Conservation (phyloP, 1,140 invertebrate genomes). For the Lineus longissimus region DNA sequence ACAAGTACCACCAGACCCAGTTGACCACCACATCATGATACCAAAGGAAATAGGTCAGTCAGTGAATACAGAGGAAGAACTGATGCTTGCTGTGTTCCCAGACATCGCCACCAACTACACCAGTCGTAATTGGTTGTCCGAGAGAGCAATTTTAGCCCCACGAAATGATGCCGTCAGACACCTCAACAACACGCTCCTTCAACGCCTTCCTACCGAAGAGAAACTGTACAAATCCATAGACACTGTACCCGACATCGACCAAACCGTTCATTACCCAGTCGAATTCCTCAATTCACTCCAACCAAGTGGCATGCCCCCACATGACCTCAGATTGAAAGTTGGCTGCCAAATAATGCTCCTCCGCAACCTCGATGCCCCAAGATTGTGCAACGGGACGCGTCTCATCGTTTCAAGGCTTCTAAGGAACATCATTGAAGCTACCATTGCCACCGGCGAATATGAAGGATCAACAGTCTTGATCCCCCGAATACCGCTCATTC, state of each 20-base stretch:
- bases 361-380: constrained; percentile 40
- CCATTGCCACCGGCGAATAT: constrained; percentile 16
- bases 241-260: constrained; percentile 20
- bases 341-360: constrained; percentile 48
- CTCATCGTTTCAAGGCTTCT: constrained; percentile 30
- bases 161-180: constrained; percentile 17
- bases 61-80: constrained; percentile 11
- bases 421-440: constrained; percentile 23
- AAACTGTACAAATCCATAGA: constrained; percentile 19
- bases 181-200: constrained; percentile 21
- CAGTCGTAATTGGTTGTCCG: neutral
- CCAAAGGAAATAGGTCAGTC: constrained; percentile 15
- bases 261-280: constrained; percentile 29
- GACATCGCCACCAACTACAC: neutral
- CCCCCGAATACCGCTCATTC: constrained; percentile 22
- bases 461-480: constrained; percentile 24
- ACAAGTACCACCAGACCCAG: constrained; percentile 8
- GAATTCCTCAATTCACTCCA: constrained; percentile 49
- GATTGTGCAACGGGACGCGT: constrained; percentile 50
- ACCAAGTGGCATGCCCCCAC: constrained; percentile 45
- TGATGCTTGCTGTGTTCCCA: constrained; percentile 20
- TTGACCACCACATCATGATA: constrained; percentile 10
- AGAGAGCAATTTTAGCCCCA: constrained; percentile 3
- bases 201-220: constrained; percentile 13
- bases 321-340: constrained; percentile 47